These are phyloP conservation scores for Nasua narica DNA, from an alignment of 2,797 vertebrate genomes.

Conservation along the genomic window DNA sequence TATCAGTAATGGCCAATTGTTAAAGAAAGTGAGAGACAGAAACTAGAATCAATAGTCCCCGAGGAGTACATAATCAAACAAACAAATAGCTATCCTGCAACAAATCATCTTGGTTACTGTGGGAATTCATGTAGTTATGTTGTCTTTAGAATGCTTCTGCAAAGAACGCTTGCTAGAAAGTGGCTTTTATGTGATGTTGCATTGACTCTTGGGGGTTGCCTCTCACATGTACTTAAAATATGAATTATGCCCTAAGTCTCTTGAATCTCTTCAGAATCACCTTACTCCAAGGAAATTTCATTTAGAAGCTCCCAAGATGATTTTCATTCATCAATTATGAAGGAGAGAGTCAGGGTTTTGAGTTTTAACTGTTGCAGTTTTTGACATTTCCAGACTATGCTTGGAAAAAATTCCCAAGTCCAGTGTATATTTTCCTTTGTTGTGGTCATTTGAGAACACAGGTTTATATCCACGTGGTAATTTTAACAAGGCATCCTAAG, in stretches of 20 bases:
- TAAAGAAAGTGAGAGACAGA: conserved; percentile 1
- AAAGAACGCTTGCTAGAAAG: conserved; percentile 71
- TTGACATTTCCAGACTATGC: conserved; percentile 39
- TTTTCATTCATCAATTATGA: conserved; percentile 62
- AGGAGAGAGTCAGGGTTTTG: conserved; percentile 58
- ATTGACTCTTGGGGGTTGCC: conserved; percentile 76
- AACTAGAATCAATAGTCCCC: not conserved
- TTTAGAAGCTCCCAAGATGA: conserved; percentile 66
- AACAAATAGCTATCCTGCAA: conserved; percentile 48
- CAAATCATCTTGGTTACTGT: not conserved
- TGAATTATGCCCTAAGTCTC: conserved; percentile 76
- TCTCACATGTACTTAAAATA: conserved; percentile 79
- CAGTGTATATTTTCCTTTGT: not conserved
- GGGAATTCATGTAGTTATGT: conserved; percentile 70
- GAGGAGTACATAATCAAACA: conserved; percentile 48
- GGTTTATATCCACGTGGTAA: not conserved
- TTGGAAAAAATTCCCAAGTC: not conserved
- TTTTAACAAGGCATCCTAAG: conserved; percentile 10
- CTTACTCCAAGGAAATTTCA: conserved; percentile 74
- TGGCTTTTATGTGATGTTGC: conserved; percentile 78
- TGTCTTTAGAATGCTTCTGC: conserved; percentile 73
- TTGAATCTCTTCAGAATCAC: conserved; percentile 75
- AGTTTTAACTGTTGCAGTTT: conserved; percentile 55
- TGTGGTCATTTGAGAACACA: not conserved
- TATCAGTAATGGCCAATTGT: not conserved